Percentiles rank a stretch among this genome's conserved stretches.
These are phyloP conservation scores for Empidonax alnorum DNA, from an alignment of 2,113 vertebrate species.

Conservation along the genomic window DNA sequence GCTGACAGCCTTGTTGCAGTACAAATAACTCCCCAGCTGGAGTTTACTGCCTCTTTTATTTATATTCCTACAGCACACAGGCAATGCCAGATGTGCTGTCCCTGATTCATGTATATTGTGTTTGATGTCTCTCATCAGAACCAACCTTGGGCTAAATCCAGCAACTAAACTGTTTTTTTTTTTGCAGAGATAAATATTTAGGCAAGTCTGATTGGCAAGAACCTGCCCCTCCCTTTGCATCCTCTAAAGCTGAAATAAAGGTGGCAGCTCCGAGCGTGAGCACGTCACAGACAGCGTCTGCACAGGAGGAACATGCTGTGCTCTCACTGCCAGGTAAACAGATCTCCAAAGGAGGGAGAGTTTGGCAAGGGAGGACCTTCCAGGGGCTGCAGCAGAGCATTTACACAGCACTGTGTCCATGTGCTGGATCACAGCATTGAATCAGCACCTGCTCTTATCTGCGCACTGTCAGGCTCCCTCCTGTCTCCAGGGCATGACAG, in stretches of 20 bases:
- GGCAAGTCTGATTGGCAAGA: background rate
- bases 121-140: constrained; percentile 16
- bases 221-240: background rate
- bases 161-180: background rate
- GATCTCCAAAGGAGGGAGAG: background rate
- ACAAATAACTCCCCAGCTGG: constrained; percentile 14
- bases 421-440: background rate
- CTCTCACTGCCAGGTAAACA: background rate
- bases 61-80: background rate
- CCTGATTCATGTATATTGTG: background rate
- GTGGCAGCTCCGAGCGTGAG: background rate
- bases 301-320: rapidly evolving
- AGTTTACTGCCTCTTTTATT: background rate
- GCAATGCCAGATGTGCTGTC: constrained; percentile 31
- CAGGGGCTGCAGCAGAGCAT: background rate
- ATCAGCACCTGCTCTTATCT: background rate
- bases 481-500: background rate
- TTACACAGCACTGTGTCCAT: background rate
- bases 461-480: background rate
- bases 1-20: background rate
- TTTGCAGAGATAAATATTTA: constrained; percentile 20
- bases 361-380: background rate
- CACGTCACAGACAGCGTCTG: background rate
- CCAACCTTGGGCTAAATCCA: constrained; percentile 3
- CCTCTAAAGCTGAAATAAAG: background rate